Percentiles rank a stretch among this genome's conserved stretches.
These are phyloP conservation scores for Clostera curtula DNA, from an alignment of 2,888 invertebrate genomes.

Conservation along the genomic window DNA sequence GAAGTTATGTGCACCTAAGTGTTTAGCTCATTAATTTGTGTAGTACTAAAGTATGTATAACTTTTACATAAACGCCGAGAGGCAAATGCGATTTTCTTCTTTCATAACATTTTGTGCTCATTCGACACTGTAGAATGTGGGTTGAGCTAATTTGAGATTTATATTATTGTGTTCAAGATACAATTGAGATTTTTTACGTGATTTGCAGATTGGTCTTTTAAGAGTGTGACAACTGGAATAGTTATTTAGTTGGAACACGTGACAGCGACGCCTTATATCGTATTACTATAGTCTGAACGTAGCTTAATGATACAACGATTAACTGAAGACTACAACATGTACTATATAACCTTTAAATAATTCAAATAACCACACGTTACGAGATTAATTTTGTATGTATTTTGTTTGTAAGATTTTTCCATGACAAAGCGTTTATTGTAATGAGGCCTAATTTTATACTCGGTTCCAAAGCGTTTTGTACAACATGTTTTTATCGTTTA, in stretches of 20 bases:
- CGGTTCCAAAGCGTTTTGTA: slow-evolving; percentile 34
- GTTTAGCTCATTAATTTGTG: slow-evolving; percentile 15
- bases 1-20: slow-evolving; percentile 25
- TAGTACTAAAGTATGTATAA: too few relatives aligned
- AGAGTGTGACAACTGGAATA: slow-evolving; percentile 67
- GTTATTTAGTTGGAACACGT: slow-evolving; percentile 45
- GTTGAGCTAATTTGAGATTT: too few relatives aligned
- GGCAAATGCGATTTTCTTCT: too few relatives aligned
- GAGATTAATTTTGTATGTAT: slow-evolving; percentile 44
- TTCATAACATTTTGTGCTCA: too few relatives aligned
- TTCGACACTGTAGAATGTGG: too few relatives aligned
- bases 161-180: slow-evolving; percentile 17
- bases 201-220: slow-evolving; percentile 74
- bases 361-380: slow-evolving; percentile 25
- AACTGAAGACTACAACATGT: slow-evolving; percentile 51
- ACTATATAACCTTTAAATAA: slow-evolving; percentile 22
- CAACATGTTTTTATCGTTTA: slow-evolving; percentile 33
- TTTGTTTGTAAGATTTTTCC: slow-evolving; percentile 56
- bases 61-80: too few relatives aligned
- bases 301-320: slow-evolving; percentile 63
- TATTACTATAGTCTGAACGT: slow-evolving; percentile 31
- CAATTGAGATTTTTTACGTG: slow-evolving; percentile 29
- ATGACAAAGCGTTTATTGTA: slow-evolving; percentile 67
- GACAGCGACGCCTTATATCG: slow-evolving; percentile 36
- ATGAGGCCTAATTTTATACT: slow-evolving; percentile 64